Evolutionary conservation across 2,113 vertebrate species (phyloP).

Genomic region (Chauna torquata): DNA sequence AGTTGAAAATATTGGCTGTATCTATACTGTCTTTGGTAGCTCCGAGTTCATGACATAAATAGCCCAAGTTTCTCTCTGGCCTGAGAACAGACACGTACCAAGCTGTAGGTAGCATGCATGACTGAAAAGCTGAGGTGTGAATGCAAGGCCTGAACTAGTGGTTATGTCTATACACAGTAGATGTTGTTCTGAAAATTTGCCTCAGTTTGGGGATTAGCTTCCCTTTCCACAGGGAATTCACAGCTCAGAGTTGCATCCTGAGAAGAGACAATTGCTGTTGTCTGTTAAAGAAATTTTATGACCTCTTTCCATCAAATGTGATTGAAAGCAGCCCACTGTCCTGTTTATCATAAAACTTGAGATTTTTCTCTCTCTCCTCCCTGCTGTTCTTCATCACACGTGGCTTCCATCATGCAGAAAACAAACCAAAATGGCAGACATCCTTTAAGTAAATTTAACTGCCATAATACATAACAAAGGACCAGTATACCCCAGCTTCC

Average conservation of each 20-base stretch:
- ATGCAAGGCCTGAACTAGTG: fast-evolving
- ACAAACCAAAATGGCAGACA: not conserved
- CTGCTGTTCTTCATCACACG: not conserved
- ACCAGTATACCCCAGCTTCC: not conserved
- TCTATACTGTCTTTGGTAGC: not conserved
- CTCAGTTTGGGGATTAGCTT: not conserved
- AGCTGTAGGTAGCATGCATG: not conserved
- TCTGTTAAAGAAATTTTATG: not conserved
- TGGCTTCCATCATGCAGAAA: fast-evolving
- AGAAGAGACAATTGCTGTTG: not conserved
- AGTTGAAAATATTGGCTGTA: not conserved
- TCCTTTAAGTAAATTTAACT: not conserved
- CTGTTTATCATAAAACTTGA: not conserved
- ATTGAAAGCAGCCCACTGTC: not conserved
- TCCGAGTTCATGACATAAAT: not conserved
- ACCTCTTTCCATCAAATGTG: not conserved
- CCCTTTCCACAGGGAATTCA: not conserved
- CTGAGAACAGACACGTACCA: fast-evolving
- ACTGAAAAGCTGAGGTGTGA: not conserved
- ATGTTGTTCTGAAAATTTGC: not conserved
- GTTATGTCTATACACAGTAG: not conserved
- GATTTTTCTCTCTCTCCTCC: not conserved
- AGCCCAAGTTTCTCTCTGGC: not conserved
- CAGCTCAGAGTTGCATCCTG: not conserved
- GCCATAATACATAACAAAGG: not conserved